phyloP scores from a whole-genome alignment of 2,888 invertebrate genomes.

The Lepidochrysops patricia region DNA sequence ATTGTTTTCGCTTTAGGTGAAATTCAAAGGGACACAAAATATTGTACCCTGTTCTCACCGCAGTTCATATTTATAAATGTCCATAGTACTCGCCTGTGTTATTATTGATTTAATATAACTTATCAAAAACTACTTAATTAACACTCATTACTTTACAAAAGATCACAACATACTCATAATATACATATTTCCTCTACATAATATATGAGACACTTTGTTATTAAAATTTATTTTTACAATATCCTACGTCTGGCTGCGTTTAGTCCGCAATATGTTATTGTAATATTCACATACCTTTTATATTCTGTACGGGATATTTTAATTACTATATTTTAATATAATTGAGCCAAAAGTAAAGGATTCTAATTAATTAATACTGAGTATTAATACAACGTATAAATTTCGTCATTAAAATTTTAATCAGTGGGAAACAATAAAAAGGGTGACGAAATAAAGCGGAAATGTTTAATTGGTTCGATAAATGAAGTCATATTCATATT shows the following conservation, averaged over 20 bases:
- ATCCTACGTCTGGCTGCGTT: constrained; percentile 42
- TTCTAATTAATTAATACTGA: not conserved
- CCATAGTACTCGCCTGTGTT: constrained; percentile 10
- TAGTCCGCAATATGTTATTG: constrained; percentile 62
- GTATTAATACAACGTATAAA: not conserved
- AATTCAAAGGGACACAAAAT: not conserved
- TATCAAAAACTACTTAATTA: constrained; percentile 71
- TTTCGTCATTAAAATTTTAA: not conserved
- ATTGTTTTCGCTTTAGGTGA: not conserved
- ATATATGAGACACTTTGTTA: constrained; percentile 49
- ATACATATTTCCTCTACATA: constrained; percentile 39
- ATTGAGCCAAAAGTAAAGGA: constrained; percentile 21
- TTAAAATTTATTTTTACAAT: constrained; percentile 41
- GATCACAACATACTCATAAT: constrained; percentile 54
- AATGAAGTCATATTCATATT: no score
- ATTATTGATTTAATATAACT: constrained; percentile 53
- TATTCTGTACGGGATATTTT: constrained; percentile 26
- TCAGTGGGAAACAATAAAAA: not conserved
- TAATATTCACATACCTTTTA: constrained; percentile 56
- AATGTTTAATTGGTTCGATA: not conserved
- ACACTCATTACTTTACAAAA: constrained; percentile 62
- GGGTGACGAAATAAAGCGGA: no score
- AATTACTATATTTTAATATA: constrained; percentile 48
- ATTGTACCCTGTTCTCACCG: constrained; percentile 8
- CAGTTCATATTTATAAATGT: not conserved